Evolutionary conservation across 1,140 invertebrate genomes (phyloP), one percentile per base, ranked within the genome.

Genomic region (Megathymus violae): DNA sequence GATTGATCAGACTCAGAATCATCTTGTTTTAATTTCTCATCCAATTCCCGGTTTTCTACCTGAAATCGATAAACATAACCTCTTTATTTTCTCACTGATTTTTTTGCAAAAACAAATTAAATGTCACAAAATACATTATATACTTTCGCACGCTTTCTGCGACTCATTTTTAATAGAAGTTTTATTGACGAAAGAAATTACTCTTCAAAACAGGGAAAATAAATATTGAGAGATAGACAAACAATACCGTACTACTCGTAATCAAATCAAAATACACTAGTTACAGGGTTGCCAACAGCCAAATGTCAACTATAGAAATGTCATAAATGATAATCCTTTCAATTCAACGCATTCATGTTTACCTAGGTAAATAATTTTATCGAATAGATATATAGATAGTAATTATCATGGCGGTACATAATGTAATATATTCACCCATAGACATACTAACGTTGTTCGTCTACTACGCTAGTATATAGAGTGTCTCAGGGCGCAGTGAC

Each of bases 1-100:
- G 93, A 93, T 36, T 92, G 92, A 71, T 94, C 94, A 1, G 93
- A 93, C 50, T 92, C 88, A 71, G 93, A 93, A 76, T 94, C 94
- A 71, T 95, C 94, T 58, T 94, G 94, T 74, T 93, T 94, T 60
- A 93, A 92, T 77, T 95, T 95, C 61, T 95, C 94, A 72, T 95
- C 94, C 74, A 94, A 90, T 83, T 95, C 94, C 67, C 93, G 92
- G 66, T 93, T 93, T 74, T 95, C 94, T 63, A 94, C 92, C 94
- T 95, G 67, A 81, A 71, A 76, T 75, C 77, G 63, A 85, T 70
- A 85, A 82, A 85, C 62, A 89, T 82, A 86, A 85, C 80, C 78
- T 82, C 19, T 61, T 59, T 16, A 60, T n/a, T n/a, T n/a, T n/a
- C 60, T 68, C 41, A 47, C 16, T 22, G n/a, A 34, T 27, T 31